Evolutionary conservation across 2,888 invertebrate species (phyloP), one percentile per base, ranked within the genome.

Genomic region (Abrostola triplasia): DNA sequence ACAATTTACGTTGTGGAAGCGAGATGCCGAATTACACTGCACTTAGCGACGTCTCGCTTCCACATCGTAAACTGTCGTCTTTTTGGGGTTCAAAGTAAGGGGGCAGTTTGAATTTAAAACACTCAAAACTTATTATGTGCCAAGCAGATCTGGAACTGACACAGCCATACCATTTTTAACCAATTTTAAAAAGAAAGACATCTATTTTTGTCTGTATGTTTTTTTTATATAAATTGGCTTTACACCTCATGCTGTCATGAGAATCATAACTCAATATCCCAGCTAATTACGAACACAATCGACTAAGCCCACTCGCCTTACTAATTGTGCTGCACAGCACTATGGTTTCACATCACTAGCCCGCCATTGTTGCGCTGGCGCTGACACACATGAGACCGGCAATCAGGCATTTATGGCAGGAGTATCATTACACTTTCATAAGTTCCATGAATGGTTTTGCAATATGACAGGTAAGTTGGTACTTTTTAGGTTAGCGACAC

Each of bases 301-400:
- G 59, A 35, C 13, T 41, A 38, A 49, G 44, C 10, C 36, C n/a
- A 49, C 59, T 65, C 66, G 55, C 36, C 51, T 59, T 54, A 59
- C 57, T 65, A 70, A 73, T 73, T 65, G 59, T 56, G 35, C 52
- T 36, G 59, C 50, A 47, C 65, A 35, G 48, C 59, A 65, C 61
- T 62, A 76, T 24, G 59, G 73, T 75, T 64, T 58, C 71, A 70
- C 71, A 52, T 75, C 70, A 60, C 64, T 75, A 60, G 55, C 51
- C 68, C 44, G 51, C 63, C 65, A 77, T 76, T 77, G 81, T 81
- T 65, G 61, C 69, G 68, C 64, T 73, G 76, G 61, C 69, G 68
- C 64, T 73, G 77, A 76, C 78, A 79, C 54, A 78, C 72, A 73
- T 77, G 67, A 61, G 69, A 68, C 73, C 69, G 57, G 66, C 82